Evolutionary conservation across 2,797 vertebrate species (phyloP), one percentile per base, ranked within the genome.

Genomic region (Poeciliopsis paucimaculata): DNA sequence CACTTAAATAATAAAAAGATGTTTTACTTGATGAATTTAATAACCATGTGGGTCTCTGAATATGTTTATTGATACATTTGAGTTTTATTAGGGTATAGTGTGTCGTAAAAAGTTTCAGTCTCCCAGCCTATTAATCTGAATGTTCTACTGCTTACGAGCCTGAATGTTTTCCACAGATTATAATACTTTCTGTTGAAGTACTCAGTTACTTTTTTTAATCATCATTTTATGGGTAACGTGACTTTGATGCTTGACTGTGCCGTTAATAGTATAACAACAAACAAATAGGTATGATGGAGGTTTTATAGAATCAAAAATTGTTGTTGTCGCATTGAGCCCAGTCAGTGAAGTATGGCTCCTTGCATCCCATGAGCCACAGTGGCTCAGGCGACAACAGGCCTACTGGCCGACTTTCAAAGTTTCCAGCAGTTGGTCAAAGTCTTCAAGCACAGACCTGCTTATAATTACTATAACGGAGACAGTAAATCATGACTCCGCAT

Each of bases 401-500:
- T 78, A 84, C 91, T 89, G 90, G 82, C 92, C 89, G 92, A 90
- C 93, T 93, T 93, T 94, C 93, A 93, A 91, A 87, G 83, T 94
- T 94, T 94, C 92, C 92, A 94, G 87, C 86, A 84, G 88, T 90
- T 77, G 72, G 82, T 81, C 51, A 79, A 83, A 79, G 84, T 83
- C 88, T 77, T 64, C 84, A 88, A 90, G 88, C 82, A 31, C 86
- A 86, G 91, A 93, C 95, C 94, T 96, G 95, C 91, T 93, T 93
- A 88, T 94, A 93, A 96, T 96, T 96, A 96, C 91, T 93, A 87
- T 94, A 95, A 95, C 91, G 92, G 93, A 95, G 95, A 92, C 92
- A 92, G 93, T 96, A 95, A 95, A 95, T 95, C 94, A 95, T 93
- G 93, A 95, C 91, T 86, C 93, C 88, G 91, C 94, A 90, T 91